Base-by-base conservation (phyloP, 2,113 vertebrate species). In the Phocoena phocoena region DNA sequence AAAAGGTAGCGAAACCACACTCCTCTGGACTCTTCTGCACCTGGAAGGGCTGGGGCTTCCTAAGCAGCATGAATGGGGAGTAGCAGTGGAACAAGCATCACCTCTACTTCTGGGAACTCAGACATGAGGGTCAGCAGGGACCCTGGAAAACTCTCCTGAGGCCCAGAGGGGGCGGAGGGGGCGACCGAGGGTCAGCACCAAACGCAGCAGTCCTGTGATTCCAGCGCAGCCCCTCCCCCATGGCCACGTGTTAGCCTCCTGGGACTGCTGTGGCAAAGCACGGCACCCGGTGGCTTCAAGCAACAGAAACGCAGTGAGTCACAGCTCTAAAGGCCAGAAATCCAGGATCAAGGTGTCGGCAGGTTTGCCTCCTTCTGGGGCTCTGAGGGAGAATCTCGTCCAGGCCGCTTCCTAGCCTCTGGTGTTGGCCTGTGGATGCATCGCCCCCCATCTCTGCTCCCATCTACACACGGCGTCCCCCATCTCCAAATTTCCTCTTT, bases 171-270 rank as follows among this genome's bases (percentile, higher is more conserved):
- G 47, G 6, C 25, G 36, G 67, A 26, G 41, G 21, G n/a, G 44
- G 44, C 4, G 8, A 28, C 21, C 10, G 1, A n/a, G 80, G 38
- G 41, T 25, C 17, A 23, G 70, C 3, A 14, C 9, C 4, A 6
- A 23, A 58, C 60, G 0, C 28, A 14, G 36, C 18, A n/a, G 90
- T 14, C 31, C 23, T 5, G 26, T 2, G 26, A 10, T 18, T 31
- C 1, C 0, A 1, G 31, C 0, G 13, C 55, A 26, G 86, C 31
- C 21, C 58, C 15, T 77, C 2, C 53, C 9, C 60, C 15, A 1
- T 9, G 15, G 8, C 63, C 25, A 8, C 6, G 21, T 13, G 36
- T n/a, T 2, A 6, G 14, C 41, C 62, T 60, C 62, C 38, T 13
- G 33, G 13, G 36, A 11, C 23, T 28, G n/a, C 31, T 2, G 17